These are phyloP conservation scores for Eulemur rufifrons DNA, from an alignment of 2,113 vertebrate species.

Conservation along the genomic window DNA sequence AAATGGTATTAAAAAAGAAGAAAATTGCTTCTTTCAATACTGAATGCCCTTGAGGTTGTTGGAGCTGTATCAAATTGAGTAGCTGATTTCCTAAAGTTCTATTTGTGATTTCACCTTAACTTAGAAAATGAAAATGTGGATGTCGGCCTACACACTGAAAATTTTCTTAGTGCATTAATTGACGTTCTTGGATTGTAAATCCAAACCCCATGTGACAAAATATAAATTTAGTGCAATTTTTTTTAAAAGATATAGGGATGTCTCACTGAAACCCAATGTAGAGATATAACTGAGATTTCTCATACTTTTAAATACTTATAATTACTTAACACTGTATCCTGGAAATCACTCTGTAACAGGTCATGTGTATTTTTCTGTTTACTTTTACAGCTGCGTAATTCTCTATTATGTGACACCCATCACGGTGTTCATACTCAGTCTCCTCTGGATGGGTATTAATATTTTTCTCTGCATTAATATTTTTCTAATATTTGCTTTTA, in stretches of 20 bases:
- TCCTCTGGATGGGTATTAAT: background rate
- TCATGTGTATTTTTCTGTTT: background rate
- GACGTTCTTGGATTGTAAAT: background rate
- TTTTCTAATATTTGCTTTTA: background rate
- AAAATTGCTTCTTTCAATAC: background rate
- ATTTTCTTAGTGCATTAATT: background rate
- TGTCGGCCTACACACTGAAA: background rate
- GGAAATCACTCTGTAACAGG: background rate
- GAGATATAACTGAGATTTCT: background rate
- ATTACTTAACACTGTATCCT: background rate
- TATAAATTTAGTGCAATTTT: background rate
- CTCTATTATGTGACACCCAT: background rate
- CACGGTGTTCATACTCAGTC: background rate
- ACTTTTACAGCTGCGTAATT: background rate
- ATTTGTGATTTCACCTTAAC: background rate
- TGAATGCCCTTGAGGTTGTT: background rate
- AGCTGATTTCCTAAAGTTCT: background rate
- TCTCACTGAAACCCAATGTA: background rate
- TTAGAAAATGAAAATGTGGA: background rate
- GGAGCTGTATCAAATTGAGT: background rate
- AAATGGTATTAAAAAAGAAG: background rate
- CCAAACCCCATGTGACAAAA: background rate
- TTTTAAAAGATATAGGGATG: background rate
- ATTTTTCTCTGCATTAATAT: background rate
- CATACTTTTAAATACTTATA: background rate